phyloP scores from a whole-genome alignment of 2,888 invertebrate genomes.

The Metalampra italica region DNA sequence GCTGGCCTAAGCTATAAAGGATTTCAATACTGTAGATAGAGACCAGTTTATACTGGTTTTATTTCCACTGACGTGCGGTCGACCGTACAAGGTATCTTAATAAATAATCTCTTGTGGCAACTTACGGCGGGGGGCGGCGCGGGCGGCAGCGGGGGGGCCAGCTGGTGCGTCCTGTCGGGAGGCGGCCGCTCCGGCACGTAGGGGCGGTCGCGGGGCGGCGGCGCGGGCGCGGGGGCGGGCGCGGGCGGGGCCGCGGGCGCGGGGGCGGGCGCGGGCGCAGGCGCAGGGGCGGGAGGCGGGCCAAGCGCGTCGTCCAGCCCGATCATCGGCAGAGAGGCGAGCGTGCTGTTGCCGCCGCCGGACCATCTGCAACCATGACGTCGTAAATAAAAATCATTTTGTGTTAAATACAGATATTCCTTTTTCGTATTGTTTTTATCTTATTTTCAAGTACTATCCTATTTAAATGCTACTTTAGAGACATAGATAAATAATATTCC shows the following conservation, averaged over 20 bases:
- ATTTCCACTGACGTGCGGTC: too few relatives aligned
- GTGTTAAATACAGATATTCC: too few relatives aligned
- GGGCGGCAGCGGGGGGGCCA: conserved; percentile 9
- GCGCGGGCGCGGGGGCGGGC: conserved; percentile 10
- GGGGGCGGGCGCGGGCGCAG: neutral
- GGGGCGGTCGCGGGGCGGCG: conserved; percentile 8
- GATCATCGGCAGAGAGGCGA: conserved; percentile 87
- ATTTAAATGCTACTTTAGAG: too few relatives aligned
- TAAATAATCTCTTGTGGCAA: neutral
- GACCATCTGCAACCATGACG: conserved; percentile 73
- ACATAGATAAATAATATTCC: too few relatives aligned
- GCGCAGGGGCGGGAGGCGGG: conserved; percentile 17
- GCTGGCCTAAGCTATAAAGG: too few relatives aligned
- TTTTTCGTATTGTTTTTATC: too few relatives aligned
- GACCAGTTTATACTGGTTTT: too few relatives aligned
- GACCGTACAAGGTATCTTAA: too few relatives aligned
- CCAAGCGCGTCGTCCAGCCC: conserved; percentile 79
- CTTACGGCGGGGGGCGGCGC: conserved; percentile 10
- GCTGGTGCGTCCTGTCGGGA: conserved; percentile 9
- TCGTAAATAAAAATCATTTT: too few relatives aligned
- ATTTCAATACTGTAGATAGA: too few relatives aligned
- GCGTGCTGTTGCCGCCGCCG: conserved; percentile 82
- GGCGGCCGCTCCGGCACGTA: conserved; percentile 11
- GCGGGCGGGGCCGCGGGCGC: conserved; percentile 7
- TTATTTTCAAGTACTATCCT: too few relatives aligned